Conservation (phyloP, 2,113 vertebrate genomes). For the Burhinus oedicnemus region DNA sequence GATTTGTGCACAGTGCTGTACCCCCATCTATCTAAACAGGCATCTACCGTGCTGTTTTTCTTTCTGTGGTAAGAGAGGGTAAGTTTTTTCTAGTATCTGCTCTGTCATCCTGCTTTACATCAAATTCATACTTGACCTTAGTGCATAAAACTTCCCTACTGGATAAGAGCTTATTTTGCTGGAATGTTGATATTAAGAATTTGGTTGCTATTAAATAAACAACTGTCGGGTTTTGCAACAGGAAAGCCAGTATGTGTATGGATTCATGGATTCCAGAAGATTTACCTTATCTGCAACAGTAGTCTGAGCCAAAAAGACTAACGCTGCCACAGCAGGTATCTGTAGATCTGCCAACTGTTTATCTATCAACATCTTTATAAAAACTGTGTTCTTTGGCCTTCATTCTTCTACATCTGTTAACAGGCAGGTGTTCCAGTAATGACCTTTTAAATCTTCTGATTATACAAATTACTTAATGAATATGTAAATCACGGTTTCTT, state of each 20-base stretch:
- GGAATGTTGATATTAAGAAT: background rate
- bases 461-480: constrained; percentile 59
- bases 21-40: background rate
- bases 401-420: constrained; percentile 54
- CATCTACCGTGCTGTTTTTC: background rate
- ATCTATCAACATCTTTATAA: constrained; percentile 2
- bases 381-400: constrained; percentile 43
- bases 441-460: constrained; percentile 65
- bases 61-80: background rate
- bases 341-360: constrained; percentile 34
- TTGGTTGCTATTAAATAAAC: no score
- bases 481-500: constrained; percentile 23
- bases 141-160: background rate
- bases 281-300: background rate
- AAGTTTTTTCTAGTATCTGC: background rate
- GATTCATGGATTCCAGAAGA: background rate
- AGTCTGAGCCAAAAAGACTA: background rate
- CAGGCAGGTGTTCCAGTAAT: constrained; percentile 62
- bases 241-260: background rate
- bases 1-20: background rate
- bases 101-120: background rate
- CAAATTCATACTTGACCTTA: background rate
- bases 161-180: background rate
- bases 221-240: background rate
- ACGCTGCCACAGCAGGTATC: constrained; percentile 14